Conservation (phyloP, 2,113 vertebrate species). For the Gambusia holbrooki region DNA sequence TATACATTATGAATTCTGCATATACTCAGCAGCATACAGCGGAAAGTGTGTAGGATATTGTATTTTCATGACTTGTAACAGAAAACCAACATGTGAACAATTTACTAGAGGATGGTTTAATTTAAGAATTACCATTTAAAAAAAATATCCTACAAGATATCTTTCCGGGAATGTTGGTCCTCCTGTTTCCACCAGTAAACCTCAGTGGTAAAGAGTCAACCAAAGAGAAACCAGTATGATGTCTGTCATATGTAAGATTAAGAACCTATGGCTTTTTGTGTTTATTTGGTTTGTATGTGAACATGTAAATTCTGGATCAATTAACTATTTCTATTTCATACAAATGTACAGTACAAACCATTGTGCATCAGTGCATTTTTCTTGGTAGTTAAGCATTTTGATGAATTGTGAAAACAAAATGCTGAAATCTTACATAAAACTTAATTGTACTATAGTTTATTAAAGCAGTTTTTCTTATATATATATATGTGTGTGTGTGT, state of each 20-base stretch:
- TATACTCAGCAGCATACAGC: background rate
- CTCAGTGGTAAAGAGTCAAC: slow-evolving; percentile 71
- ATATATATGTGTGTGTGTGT: too few relatives aligned
- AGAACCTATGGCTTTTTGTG: slow-evolving; percentile 25
- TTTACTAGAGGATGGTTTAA: background rate
- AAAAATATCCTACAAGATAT: background rate
- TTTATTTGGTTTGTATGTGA: slow-evolving; percentile 3
- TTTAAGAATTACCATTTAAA: background rate
- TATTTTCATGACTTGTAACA: background rate
- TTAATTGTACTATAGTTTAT: too few relatives aligned
- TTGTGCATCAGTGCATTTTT: too few relatives aligned
- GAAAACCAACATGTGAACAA: slow-evolving; percentile 1
- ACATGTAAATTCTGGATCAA: background rate
- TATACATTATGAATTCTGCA: background rate
- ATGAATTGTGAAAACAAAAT: too few relatives aligned
- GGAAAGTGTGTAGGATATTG: too few relatives aligned
- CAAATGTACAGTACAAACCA: too few relatives aligned
- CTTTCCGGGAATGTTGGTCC: slow-evolving; percentile 51
- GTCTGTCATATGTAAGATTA: slow-evolving; percentile 42
- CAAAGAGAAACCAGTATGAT: slow-evolving; percentile 71
- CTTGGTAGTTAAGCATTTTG: too few relatives aligned
- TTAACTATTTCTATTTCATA: background rate
- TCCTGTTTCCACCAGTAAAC: slow-evolving; percentile 68
- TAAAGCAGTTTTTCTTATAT: too few relatives aligned
- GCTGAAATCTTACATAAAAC: too few relatives aligned